These are phyloP conservation scores for Thunnus albacares DNA, from an alignment of 2,797 vertebrate genomes.

Conservation along the genomic window DNA sequence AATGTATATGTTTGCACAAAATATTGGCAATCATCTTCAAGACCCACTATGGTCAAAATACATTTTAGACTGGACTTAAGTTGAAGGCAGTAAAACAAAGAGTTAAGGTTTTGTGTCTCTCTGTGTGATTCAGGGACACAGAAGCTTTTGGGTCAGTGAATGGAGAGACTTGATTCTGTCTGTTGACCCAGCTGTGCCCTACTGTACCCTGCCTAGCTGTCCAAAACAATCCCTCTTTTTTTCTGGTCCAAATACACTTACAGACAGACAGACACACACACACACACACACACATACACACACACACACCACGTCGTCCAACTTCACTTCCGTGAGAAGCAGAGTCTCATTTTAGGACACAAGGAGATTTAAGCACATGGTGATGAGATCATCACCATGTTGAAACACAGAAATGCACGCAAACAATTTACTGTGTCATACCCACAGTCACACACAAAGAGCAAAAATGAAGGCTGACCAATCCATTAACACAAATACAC, in stretches of 20 bases:
- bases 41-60: neutral
- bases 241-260: slow-evolving; percentile 18
- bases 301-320: slow-evolving; percentile 18
- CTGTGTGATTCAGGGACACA: slow-evolving; percentile 24
- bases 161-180: slow-evolving; percentile 37
- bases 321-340: slow-evolving; percentile 67
- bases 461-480: slow-evolving; percentile 8
- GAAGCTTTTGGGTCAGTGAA: slow-evolving; percentile 60
- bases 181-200: slow-evolving; percentile 55
- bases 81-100: slow-evolving; percentile 8
- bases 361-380: slow-evolving; percentile 46
- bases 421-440: slow-evolving; percentile 5
- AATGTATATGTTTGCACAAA: neutral
- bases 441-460: neutral
- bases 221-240: slow-evolving; percentile 47
- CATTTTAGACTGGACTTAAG: neutral
- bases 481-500: slow-evolving; percentile 14
- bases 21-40: neutral
- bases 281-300: slow-evolving; percentile 13
- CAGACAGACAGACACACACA: slow-evolving; percentile 5
- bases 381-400: slow-evolving; percentile 67
- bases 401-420: slow-evolving; percentile 34
- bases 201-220: slow-evolving; percentile 33
- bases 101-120: neutral
- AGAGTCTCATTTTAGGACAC: slow-evolving; percentile 54